These are phyloP conservation scores for Dinoponera quadriceps DNA, from an alignment of 1,140 invertebrate species.

Conservation along the genomic window DNA sequence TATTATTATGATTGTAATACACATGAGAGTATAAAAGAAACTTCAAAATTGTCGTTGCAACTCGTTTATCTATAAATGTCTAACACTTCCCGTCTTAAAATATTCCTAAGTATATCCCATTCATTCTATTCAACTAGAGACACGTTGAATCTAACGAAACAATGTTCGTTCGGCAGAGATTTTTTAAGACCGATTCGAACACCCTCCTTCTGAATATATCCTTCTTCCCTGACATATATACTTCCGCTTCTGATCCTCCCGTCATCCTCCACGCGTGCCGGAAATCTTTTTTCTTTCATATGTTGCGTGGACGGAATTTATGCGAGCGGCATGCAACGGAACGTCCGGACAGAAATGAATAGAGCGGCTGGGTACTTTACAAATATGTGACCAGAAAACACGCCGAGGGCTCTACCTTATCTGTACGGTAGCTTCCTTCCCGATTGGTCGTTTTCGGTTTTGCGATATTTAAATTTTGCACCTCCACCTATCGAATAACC, in stretches of 20 bases:
- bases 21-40: too few relatives aligned
- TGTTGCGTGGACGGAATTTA: constrained; percentile 79
- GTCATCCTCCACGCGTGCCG: constrained; percentile 19
- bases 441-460: constrained; percentile 14
- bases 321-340: constrained; percentile 75
- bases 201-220: constrained; percentile 21
- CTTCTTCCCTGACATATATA: constrained; percentile 47
- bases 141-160: constrained; percentile 2
- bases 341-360: constrained; percentile 79
- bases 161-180: constrained; percentile 46
- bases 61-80: too few relatives aligned
- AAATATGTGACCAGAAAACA: constrained; percentile 83
- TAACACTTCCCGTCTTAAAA: too few relatives aligned
- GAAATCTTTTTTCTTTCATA: constrained; percentile 74
- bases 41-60: too few relatives aligned
- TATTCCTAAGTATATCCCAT: too few relatives aligned
- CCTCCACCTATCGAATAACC: constrained; percentile 1
- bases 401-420: constrained; percentile 65
- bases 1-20: too few relatives aligned
- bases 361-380: constrained; percentile 81
- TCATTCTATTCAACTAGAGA: too few relatives aligned
- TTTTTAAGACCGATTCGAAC: constrained; percentile 65
- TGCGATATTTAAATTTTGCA: constrained; percentile 30
- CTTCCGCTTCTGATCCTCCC: constrained; percentile 38
- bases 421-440: background rate